Percentiles rank a stretch among this genome's conserved stretches.
Evolutionary conservation across 2,888 invertebrate genomes (phyloP).

Genomic region (Elgonia sp.): DNA sequence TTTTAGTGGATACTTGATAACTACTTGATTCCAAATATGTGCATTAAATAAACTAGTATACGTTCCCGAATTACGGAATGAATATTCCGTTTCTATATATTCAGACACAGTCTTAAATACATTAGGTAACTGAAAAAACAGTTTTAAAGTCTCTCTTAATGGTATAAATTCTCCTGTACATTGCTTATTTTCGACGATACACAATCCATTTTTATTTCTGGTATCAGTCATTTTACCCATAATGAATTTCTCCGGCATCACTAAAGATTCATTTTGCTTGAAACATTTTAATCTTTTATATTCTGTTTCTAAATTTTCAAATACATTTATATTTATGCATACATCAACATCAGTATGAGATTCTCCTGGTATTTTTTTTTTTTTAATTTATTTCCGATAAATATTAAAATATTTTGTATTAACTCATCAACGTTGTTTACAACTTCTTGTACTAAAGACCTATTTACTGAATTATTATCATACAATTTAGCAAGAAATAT

Average conservation of each 20-base stretch:
- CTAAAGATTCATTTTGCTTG: constrained; percentile 15
- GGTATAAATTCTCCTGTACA: constrained; percentile 36
- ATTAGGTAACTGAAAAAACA: constrained; percentile 30
- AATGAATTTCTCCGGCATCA: constrained; percentile 25
- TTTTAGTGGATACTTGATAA: constrained; percentile 28
- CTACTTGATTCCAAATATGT: constrained; percentile 40
- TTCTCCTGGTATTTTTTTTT: constrained; percentile 12
- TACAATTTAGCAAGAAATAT: constrained; percentile 58
- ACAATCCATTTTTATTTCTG: constrained; percentile 18
- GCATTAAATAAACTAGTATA: constrained; percentile 62
- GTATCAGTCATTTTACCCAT: constrained; percentile 53
- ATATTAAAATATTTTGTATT: constrained; percentile 16
- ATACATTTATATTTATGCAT: constrained; percentile 23
- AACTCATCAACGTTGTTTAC: constrained; percentile 45
- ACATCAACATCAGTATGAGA: constrained; percentile 32
- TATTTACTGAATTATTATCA: constrained; percentile 41
- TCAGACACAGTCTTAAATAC: constrained; percentile 23
- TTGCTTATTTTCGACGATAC: constrained; percentile 20
- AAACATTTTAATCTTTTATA: constrained; percentile 45
- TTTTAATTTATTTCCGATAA: constrained; percentile 32
- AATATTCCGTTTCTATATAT: constrained; percentile 10
- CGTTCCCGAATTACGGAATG: not conserved
- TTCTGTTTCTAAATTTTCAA: constrained; percentile 50
- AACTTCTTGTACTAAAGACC: constrained; percentile 46
- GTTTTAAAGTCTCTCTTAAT: constrained; percentile 28